phyloP scores from a whole-genome alignment of 2,797 vertebrate genomes.

The Manis javanica region DNA sequence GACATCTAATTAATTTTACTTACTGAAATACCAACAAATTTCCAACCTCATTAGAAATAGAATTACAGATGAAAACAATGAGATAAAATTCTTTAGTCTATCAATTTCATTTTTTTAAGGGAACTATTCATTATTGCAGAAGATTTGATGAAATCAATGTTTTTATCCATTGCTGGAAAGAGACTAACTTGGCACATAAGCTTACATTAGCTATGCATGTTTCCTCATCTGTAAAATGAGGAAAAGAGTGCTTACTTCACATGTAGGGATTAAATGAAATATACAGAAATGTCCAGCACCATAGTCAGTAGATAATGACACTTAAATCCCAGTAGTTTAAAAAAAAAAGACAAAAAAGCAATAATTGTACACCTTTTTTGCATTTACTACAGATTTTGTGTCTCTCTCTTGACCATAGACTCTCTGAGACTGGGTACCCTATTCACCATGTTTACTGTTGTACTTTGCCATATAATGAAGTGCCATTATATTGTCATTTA shows the following conservation, averaged over 20 bases:
- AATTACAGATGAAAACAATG: background rate
- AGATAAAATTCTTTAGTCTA: background rate
- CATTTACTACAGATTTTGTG: background rate
- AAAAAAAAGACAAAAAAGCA: background rate
- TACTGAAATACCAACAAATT: background rate
- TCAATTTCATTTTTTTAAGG: background rate
- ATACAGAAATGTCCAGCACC: background rate
- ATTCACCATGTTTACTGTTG: background rate
- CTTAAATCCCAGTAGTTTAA: background rate
- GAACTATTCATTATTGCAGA: background rate
- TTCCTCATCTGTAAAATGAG: slow-evolving; percentile 2
- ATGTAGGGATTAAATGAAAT: background rate
- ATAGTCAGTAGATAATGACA: background rate
- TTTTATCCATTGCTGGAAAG: background rate
- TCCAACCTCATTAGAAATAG: background rate
- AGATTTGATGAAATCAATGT: background rate
- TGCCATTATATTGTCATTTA: background rate
- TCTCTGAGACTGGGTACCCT: accelerated
- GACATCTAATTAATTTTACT: background rate
- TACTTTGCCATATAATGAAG: background rate
- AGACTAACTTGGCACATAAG: background rate
- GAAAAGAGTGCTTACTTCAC: background rate
- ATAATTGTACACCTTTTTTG: background rate
- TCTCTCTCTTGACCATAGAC: background rate
- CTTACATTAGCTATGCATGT: background rate